Conservation (phyloP, 1,140 invertebrate genomes). For the Alviniconcha marisindica region DNA sequence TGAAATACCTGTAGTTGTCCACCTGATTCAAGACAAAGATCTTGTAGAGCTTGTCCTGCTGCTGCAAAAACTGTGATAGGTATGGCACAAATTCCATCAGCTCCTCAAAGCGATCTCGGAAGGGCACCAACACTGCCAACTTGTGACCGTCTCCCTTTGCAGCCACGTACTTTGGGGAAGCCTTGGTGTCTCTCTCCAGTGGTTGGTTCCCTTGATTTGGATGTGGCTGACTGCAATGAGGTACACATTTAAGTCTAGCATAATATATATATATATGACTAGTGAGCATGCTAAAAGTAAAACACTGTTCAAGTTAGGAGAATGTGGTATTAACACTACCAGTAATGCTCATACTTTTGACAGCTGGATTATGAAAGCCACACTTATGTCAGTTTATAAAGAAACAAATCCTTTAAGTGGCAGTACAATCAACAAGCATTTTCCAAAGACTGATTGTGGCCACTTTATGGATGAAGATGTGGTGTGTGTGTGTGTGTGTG, state of each 20-base stretch:
- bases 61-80: conserved; percentile 89
- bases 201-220: neutral
- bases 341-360: no score
- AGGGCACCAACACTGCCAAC: conserved; percentile 93
- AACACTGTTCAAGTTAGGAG: neutral
- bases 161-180: neutral
- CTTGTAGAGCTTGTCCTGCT: conserved; percentile 89
- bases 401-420: no score
- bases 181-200: neutral
- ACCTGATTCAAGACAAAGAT: conserved; percentile 96
- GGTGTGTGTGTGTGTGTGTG: no score
- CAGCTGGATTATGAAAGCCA: no score
- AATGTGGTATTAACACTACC: no score
- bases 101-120: conserved; percentile 96
- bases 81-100: conserved; percentile 94
- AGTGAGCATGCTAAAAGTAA: no score
- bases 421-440: no score
- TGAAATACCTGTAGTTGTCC: conserved; percentile 77
- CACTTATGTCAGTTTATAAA: no score
- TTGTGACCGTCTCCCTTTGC: conserved; percentile 53
- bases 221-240: neutral
- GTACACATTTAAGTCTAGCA: neutral
- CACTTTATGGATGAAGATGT: no score
- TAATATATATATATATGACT: neutral
- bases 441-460: no score